These are phyloP conservation scores for Melanotus villosus DNA, from an alignment of 2,888 invertebrate genomes.

Conservation along the genomic window DNA sequence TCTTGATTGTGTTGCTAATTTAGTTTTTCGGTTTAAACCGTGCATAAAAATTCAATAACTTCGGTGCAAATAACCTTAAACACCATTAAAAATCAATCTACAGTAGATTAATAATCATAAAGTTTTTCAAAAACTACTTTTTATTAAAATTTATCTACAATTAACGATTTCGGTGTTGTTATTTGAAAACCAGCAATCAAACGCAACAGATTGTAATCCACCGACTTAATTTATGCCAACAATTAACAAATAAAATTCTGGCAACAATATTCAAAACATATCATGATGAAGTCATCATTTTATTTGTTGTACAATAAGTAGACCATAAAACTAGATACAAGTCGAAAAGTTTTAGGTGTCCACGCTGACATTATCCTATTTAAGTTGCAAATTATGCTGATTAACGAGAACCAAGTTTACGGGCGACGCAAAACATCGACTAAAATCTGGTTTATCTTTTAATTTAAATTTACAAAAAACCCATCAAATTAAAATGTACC, in stretches of 20 bases:
- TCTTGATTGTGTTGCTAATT: too few relatives aligned
- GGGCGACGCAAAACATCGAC: neutral
- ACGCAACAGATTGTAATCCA: too few relatives aligned
- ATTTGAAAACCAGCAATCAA: too few relatives aligned
- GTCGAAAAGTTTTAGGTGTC: constrained; percentile 28
- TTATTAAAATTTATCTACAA: too few relatives aligned
- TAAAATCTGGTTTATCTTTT: neutral
- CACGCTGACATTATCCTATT: constrained; percentile 29
- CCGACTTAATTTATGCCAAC: neutral
- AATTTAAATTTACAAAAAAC: neutral
- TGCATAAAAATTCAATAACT: too few relatives aligned
- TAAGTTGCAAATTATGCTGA: constrained; percentile 33
- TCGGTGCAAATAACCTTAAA: too few relatives aligned
- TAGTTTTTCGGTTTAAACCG: too few relatives aligned
- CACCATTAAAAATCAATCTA: too few relatives aligned
- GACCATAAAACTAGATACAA: constrained; percentile 26
- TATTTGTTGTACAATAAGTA: constrained; percentile 20
- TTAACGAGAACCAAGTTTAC: constrained; percentile 3
- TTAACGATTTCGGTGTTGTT: too few relatives aligned
- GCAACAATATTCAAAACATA: constrained; percentile 4
- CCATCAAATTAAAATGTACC: neutral
- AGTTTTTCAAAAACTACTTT: too few relatives aligned
- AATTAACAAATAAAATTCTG: neutral
- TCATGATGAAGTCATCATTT: constrained; percentile 33
- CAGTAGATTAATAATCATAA: too few relatives aligned